Evolutionary conservation across 2,797 vertebrate genomes (phyloP).

Genomic region (Myotis daubentonii): DNA sequence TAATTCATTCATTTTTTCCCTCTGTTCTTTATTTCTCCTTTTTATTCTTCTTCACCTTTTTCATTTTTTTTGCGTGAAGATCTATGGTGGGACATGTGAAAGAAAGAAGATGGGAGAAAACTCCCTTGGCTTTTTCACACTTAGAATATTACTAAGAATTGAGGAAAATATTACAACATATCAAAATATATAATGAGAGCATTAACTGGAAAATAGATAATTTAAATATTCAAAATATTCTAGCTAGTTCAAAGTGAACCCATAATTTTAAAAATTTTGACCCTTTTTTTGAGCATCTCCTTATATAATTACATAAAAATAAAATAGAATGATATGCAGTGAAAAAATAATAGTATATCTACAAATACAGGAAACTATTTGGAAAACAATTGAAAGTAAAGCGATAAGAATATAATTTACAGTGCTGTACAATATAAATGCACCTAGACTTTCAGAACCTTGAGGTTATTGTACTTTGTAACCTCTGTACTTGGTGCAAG

Average conservation of each 20-base stretch:
- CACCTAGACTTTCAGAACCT: neutral
- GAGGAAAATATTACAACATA: neutral
- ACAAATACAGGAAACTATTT: neutral
- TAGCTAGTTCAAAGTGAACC: neutral
- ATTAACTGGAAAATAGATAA: neutral
- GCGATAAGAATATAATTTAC: neutral
- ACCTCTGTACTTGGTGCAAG: neutral
- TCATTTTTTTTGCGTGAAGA: neutral
- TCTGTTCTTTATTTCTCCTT: neutral
- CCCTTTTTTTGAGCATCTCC: neutral
- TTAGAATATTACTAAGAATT: neutral
- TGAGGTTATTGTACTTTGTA: neutral
- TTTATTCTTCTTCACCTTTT: neutral
- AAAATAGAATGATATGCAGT: neutral
- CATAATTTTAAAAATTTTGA: neutral
- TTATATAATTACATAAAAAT: neutral
- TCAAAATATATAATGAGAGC: neutral
- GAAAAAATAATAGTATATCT: slow-evolving; percentile 9
- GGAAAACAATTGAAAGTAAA: neutral
- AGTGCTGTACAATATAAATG: neutral
- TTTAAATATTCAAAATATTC: neutral
- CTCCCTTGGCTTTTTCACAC: neutral
- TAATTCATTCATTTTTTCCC: neutral
- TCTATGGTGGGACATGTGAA: neutral
- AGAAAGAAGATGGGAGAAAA: neutral